Base-by-base conservation (phyloP, 2,113 vertebrate species). In the Catharus bicknelli region DNA sequence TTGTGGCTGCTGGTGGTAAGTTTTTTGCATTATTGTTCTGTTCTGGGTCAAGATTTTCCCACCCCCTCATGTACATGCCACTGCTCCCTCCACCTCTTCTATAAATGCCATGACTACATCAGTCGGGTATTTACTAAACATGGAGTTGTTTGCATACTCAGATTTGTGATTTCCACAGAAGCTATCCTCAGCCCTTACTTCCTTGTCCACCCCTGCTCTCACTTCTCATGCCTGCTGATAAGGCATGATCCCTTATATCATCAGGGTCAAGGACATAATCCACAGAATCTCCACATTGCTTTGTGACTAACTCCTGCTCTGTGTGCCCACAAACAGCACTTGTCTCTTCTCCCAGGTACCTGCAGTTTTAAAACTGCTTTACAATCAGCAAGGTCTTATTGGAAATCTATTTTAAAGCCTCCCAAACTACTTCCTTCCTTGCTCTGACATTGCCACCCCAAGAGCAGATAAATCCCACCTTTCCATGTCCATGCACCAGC, bases 41-140 rank as follows among this genome's bases (percentile, higher is more conserved):
- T 17, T 75, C 62, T 26, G 47, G 29, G 11, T 47, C 23, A 67
- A 30, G 47, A 26, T 14, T 81, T 53, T 26, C 54, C 61, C 23
- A 61, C 27, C 9, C 45, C 5, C 32, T 53, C 45, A 16, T 10
- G 5, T 32, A 74, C 1, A 0, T 40, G 54, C 9, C 29, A 8
- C 26, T 16, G 13, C 61, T 82, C n/a, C n/a, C 69, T 82, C 62
- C 40, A 42, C 47, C 62, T 89, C 16, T 48, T 75, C 34, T 54
- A 4, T 15, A 12, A 59, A 68, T 68, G 40, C 11, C 25, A 16
- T 61, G 47, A 68, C 63, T 40, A 47, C 1, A 8, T 34, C 78
- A 48, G 54, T 27, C 3, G 6, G 4, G 25, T 68, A 32, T 82
- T 82, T 54, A 55, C 30, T 82, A 62, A 54, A 48, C 16, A 26